Evolutionary conservation across 2,797 vertebrate genomes (phyloP).

Genomic region (Macrochelys suwanniensis): DNA sequence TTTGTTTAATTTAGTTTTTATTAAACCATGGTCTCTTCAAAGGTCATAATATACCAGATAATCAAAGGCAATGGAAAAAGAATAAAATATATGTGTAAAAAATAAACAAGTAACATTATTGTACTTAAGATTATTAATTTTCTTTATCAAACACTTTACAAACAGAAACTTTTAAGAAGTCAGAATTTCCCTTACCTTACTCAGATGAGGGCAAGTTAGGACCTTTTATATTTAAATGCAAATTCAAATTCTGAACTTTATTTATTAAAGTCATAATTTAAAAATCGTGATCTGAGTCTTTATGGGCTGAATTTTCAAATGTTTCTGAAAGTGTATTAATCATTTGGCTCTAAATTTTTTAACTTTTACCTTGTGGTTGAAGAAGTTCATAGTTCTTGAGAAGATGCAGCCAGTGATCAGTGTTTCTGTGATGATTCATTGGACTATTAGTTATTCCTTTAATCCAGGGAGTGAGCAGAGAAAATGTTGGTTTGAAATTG

Average conservation of each 20-base stretch:
- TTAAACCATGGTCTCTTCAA: constrained; percentile 38
- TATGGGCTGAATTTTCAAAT: not conserved
- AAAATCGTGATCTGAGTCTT: not conserved
- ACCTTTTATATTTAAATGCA: not conserved
- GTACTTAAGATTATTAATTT: not conserved
- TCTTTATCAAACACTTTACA: not conserved
- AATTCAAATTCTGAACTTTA: not conserved
- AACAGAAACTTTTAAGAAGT: not conserved
- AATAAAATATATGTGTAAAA: not conserved
- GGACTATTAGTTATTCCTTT: not conserved
- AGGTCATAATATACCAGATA: constrained; percentile 5
- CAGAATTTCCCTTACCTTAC: not conserved
- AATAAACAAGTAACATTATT: not conserved
- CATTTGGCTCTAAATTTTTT: not conserved
- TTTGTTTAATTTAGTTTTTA: not conserved
- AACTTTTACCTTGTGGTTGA: not conserved
- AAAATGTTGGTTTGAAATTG: not conserved
- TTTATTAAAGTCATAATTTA: not conserved
- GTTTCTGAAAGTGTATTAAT: not conserved
- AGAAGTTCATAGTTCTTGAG: not conserved
- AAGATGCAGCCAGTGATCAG: not conserved
- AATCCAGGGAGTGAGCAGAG: not conserved
- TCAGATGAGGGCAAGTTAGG: not conserved
- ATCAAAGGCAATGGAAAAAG: constrained; percentile 46
- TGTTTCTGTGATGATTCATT: not conserved